These are phyloP conservation scores for Erythrocebus patas DNA, from an alignment of 2,113 vertebrate genomes.

Conservation along the genomic window DNA sequence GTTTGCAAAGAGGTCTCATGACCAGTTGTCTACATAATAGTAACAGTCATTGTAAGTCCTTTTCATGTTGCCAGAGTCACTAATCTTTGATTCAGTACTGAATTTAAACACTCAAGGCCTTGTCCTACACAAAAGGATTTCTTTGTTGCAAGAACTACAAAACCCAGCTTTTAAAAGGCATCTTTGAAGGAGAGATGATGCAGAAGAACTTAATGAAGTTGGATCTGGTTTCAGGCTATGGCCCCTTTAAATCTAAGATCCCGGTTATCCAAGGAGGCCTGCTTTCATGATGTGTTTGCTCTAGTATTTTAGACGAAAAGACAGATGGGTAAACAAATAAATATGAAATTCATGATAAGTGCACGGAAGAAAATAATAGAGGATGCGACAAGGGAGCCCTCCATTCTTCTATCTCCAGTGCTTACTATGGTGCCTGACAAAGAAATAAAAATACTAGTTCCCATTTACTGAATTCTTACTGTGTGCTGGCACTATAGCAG, in stretches of 20 bases:
- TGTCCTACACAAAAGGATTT: neutral
- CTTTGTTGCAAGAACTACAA: slow-evolving; percentile 24
- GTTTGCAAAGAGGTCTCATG: neutral
- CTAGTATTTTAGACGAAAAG: neutral
- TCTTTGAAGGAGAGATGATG: neutral
- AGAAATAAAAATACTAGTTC: neutral
- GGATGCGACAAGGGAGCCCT: neutral
- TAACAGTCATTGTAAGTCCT: neutral
- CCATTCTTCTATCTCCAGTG: neutral
- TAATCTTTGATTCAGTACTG: neutral
- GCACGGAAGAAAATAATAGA: neutral
- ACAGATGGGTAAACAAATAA: neutral
- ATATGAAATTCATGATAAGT: neutral
- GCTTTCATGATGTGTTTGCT: neutral
- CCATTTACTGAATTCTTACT: neutral
- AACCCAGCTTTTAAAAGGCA: neutral
- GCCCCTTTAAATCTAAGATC: neutral
- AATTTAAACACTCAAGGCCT: neutral
- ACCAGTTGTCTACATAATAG: neutral
- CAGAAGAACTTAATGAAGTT: neutral
- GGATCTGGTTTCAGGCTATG: neutral
- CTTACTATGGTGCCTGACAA: no score
- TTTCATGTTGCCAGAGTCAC: slow-evolving; percentile 2
- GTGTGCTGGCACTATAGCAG: neutral
- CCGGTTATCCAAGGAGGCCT: neutral